These are phyloP conservation scores for Gopherus flavomarginatus DNA, from an alignment of 2,113 vertebrate genomes.

Conservation along the genomic window DNA sequence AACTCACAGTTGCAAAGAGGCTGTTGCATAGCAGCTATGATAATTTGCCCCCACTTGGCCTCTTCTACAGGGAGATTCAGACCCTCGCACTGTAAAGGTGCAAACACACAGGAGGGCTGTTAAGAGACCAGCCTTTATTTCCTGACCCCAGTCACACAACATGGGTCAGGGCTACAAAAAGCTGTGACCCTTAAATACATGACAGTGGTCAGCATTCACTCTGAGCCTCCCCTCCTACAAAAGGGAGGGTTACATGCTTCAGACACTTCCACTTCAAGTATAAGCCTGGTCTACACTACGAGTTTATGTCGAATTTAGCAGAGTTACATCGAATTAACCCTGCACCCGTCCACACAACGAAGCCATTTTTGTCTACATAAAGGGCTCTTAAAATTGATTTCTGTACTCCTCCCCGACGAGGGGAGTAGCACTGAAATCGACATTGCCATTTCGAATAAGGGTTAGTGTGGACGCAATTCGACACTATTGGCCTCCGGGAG, in stretches of 20 bases:
- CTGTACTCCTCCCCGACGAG: too few species aligned
- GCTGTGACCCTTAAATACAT: not conserved
- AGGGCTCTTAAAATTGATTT: too few species aligned
- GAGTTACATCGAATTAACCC: too few species aligned
- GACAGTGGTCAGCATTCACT: not conserved
- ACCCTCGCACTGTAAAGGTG: not conserved
- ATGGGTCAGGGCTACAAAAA: not conserved
- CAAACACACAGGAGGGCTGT: not conserved
- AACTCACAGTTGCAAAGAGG: not conserved
- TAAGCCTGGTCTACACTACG: not conserved
- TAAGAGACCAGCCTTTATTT: not conserved
- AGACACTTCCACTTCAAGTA: not conserved
- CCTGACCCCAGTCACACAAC: not conserved
- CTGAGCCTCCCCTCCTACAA: not conserved
- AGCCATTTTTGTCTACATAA: too few species aligned
- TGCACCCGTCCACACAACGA: too few species aligned
- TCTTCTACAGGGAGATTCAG: not conserved
- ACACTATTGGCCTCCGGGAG: too few species aligned
- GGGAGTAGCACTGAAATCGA: too few species aligned
- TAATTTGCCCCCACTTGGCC: not conserved
- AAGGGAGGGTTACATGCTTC: not conserved
- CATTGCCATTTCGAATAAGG: too few species aligned
- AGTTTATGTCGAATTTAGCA: too few species aligned
- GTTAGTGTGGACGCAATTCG: too few species aligned
- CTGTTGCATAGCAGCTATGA: not conserved